Conservation (phyloP, 2,797 vertebrate genomes). For the Anas bahamensis region DNA sequence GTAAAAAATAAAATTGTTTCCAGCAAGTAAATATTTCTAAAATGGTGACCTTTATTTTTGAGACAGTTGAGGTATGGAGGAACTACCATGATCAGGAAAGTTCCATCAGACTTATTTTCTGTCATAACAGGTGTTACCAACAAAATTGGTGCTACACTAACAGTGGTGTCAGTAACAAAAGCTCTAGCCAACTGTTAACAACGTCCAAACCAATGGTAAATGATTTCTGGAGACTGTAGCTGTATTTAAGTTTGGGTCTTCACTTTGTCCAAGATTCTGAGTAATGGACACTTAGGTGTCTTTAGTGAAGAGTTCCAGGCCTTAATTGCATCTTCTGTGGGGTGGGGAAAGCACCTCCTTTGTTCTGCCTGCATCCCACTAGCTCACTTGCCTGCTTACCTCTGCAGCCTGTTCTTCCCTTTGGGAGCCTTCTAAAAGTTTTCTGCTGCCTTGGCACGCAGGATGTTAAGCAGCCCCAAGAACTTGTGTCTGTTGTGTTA, state of each 20-base stretch:
- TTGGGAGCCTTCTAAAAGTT: neutral
- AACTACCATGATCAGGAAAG: neutral
- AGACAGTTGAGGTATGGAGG: neutral
- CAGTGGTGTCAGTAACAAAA: neutral
- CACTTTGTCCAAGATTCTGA: neutral
- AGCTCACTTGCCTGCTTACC: neutral
- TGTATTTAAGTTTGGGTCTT: neutral
- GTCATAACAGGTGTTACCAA: neutral
- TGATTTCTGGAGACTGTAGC: neutral
- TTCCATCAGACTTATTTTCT: constrained; percentile 9
- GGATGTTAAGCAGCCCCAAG: neutral
- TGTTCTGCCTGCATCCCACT: neutral
- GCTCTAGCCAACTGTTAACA: neutral
- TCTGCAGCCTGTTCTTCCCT: neutral
- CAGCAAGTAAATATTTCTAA: neutral
- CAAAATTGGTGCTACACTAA: too few relatives aligned
- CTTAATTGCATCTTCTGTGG: neutral
- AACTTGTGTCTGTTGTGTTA: neutral
- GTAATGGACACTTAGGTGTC: neutral
- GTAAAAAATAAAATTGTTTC: neutral
- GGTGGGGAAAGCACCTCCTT: neutral
- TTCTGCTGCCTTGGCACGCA: neutral
- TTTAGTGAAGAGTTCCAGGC: neutral
- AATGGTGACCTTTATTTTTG: neutral
- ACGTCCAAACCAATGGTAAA: neutral